These are phyloP conservation scores for Beris morrisii DNA, from an alignment of 2,888 invertebrate species.

Conservation along the genomic window DNA sequence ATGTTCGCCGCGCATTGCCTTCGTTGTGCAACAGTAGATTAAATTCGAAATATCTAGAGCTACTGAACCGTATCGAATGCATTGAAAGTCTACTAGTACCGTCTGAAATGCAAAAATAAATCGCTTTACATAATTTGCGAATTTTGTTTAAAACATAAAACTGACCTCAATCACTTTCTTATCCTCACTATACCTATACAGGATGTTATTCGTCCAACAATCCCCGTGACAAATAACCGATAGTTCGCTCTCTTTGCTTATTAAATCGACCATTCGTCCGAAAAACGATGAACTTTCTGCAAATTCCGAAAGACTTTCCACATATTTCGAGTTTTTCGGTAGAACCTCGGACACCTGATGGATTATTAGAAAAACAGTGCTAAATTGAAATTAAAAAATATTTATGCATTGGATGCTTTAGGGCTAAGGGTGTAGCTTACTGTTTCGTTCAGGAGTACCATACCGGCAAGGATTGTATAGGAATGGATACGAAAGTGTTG, in stretches of 20 bases:
- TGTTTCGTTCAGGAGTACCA: too few relatives aligned
- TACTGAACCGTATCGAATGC: slow-evolving; percentile 70
- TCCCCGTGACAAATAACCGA: slow-evolving; percentile 75
- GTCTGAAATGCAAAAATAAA: slow-evolving; percentile 56
- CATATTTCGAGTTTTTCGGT: slow-evolving; percentile 57
- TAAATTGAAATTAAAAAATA: background rate
- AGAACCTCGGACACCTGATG: slow-evolving; percentile 50
- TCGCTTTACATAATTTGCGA: background rate
- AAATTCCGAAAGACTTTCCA: slow-evolving; percentile 64
- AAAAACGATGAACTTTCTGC: slow-evolving; percentile 68
- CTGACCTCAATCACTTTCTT: slow-evolving; percentile 61
- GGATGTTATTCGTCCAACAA: slow-evolving; percentile 75
- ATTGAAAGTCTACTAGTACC: slow-evolving; percentile 71
- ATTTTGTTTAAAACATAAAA: background rate
- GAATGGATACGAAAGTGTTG: too few relatives aligned
- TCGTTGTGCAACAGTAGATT: slow-evolving; percentile 67
- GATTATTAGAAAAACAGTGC: slow-evolving; percentile 3
- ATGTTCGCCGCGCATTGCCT: slow-evolving; percentile 63
- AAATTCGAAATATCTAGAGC: slow-evolving; percentile 69
- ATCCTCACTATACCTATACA: slow-evolving; percentile 62
- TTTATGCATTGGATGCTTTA: slow-evolving; percentile 10
- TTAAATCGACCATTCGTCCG: slow-evolving; percentile 66
- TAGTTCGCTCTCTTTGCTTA: slow-evolving; percentile 64
- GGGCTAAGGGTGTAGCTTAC: background rate
- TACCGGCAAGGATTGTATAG: too few relatives aligned